Evolutionary conservation across 2,888 invertebrate genomes (phyloP), one percentile per base, ranked within the genome.

Genomic region (Dyspetes luteomarginatus): DNA sequence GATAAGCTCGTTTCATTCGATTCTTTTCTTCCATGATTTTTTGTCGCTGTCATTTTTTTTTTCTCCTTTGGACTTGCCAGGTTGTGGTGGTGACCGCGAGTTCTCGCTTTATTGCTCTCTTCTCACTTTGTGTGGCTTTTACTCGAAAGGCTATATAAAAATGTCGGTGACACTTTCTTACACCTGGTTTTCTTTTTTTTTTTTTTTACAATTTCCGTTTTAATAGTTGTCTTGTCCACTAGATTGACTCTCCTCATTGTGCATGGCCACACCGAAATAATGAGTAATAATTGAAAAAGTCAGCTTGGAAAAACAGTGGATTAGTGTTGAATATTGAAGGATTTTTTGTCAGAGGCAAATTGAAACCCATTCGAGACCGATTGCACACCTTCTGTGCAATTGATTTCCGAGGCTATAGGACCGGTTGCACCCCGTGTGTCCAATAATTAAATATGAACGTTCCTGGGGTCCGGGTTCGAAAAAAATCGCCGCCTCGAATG

Each of bases 1-100:
- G 80, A 80, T 80, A 80, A 80, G 80, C 80, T 80, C 62, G 71
- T 76, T 76, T 80, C 80, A 72, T 80, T 80, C 76, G 76, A 82
- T 82, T 72, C 79, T 56, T 28, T 30, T 78, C 78, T 75, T 74
- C 68, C 72, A 65, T 68, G 72, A 67, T 72, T 62, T n/a, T 72
- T 52, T 52, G 48, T 62, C 48, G 17, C 65, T 28, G 22, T 62
- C 56, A 48, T 69, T 7, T 24, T 36, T 48, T 36, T 12, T 26
- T 56, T 48, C 24, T 48, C 28, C 48, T 19, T 36, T 22, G 19
- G 41, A 58, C 22, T 24, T 15, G n/a, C 50, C 50, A 26, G n/a
- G 17, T 26, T 36, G 3, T 50, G 28, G 28, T n/a, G 17, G 15
- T 43, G 36, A 50, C 71, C 50, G 36, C 45, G 50, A 72, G 71